Evolutionary conservation across 2,888 invertebrate species (phyloP).

Genomic region (Lycia hirtaria): DNA sequence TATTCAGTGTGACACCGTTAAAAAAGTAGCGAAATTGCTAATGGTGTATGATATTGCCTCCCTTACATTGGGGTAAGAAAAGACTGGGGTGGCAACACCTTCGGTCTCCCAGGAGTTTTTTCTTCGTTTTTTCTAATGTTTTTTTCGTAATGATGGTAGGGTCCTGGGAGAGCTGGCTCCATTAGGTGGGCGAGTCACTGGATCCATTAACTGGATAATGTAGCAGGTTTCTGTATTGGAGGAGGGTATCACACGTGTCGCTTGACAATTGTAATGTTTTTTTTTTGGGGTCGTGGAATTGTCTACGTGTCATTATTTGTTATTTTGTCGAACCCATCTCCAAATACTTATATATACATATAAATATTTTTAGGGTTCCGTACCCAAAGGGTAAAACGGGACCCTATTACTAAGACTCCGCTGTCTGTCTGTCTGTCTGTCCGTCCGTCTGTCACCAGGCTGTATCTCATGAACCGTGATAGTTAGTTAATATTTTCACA

Average conservation of each 20-base stretch:
- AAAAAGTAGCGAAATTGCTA: conserved; percentile 85
- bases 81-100: conserved; percentile 82
- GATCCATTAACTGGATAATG: conserved; percentile 84
- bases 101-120: conserved; percentile 77
- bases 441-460: too few relatives aligned
- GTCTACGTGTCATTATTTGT: conserved; percentile 15
- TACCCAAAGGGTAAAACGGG: too few relatives aligned
- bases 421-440: too few relatives aligned
- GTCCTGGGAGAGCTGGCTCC: conserved; percentile 84
- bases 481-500: too few relatives aligned
- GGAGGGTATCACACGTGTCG: conserved; percentile 70
- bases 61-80: conserved; percentile 77
- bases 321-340: too few relatives aligned
- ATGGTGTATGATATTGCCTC: conserved; percentile 87
- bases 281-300: conserved; percentile 39
- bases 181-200: conserved; percentile 83
- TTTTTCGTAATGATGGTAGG: conserved; percentile 80
- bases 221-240: conserved; percentile 72
- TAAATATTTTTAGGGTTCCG: too few relatives aligned
- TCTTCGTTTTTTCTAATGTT: conserved; percentile 52
- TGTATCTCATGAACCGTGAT: too few relatives aligned
- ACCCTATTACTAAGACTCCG: too few relatives aligned
- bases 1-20: conserved; percentile 82
- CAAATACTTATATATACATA: too few relatives aligned
- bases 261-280: conserved; percentile 63